Evolutionary conservation across 2,888 invertebrate species (phyloP).

Genomic region (Cecidostiba fungosa): DNA sequence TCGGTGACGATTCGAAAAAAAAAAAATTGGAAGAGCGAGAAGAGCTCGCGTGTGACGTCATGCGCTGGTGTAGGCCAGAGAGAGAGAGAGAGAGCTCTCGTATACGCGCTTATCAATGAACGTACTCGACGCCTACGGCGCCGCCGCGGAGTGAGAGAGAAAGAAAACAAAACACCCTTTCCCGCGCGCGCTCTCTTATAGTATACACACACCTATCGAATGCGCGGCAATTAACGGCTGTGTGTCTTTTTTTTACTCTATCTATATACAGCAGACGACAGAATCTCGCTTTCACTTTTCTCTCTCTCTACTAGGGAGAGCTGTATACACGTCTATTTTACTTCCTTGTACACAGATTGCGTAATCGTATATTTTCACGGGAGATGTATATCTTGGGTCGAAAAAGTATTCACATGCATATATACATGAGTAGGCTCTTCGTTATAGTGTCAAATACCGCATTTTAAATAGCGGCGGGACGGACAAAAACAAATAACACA

Average conservation of each 20-base stretch:
- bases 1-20: not conserved
- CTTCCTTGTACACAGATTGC: too few relatives aligned
- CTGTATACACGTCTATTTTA: not conserved
- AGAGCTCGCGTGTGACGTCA: conserved; percentile 45
- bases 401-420: too few relatives aligned
- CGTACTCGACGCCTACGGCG: conserved; percentile 74
- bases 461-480: not conserved
- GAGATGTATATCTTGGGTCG: too few relatives aligned
- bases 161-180: conserved; percentile 6
- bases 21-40: conserved; percentile 21
- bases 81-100: not conserved
- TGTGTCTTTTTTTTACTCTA: not conserved
- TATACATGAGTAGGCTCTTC: not conserved
- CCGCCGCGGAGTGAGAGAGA: conserved; percentile 19
- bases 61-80: not conserved
- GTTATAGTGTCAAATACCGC: not conserved
- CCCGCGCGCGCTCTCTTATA: not conserved
- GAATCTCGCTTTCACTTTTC: conserved; percentile 12
- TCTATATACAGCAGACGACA: not conserved
- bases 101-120: conserved; percentile 76
- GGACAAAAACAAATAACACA: not conserved
- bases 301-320: not conserved
- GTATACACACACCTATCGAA: not conserved
- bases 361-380: too few relatives aligned
- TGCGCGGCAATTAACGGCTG: not conserved